Evolutionary conservation across 2,888 invertebrate species (phyloP).

Genomic region (Herminia tarsipennalis): DNA sequence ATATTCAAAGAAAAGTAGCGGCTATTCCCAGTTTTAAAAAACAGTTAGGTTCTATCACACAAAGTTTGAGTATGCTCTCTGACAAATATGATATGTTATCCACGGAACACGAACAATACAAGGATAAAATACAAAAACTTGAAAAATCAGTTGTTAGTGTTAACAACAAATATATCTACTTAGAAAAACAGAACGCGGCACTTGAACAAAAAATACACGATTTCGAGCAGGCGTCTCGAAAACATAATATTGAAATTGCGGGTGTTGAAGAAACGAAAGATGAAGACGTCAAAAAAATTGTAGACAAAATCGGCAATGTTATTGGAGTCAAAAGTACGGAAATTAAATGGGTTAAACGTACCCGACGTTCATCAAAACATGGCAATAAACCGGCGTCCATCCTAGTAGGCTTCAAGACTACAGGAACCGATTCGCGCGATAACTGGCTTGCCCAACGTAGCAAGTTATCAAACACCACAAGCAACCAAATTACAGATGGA

Average conservation of each 20-base stretch:
- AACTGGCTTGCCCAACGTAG: slow-evolving; percentile 4
- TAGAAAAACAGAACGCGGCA: slow-evolving; percentile 1
- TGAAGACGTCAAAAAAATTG: slow-evolving; percentile 2
- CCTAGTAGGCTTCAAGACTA: slow-evolving; percentile 9
- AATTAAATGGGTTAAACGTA: slow-evolving; percentile 6
- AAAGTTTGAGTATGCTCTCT: no score
- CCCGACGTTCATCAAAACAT: no score
- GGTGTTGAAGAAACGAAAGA: slow-evolving; percentile 3
- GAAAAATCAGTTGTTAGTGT: not conserved
- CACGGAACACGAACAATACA: not conserved
- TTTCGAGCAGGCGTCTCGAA: not conserved
- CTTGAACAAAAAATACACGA: slow-evolving; percentile 4
- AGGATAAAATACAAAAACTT: no score
- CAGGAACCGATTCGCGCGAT: slow-evolving; percentile 4
- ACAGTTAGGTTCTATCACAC: no score
- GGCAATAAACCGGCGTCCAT: slow-evolving; percentile 8
- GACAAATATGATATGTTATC: no score
- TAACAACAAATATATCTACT: slow-evolving; percentile 1
- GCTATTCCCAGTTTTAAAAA: no score
- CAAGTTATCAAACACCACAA: not conserved
- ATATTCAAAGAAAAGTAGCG: no score
- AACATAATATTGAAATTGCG: slow-evolving; percentile 6
- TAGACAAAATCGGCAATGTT: not conserved
- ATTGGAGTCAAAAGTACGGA: not conserved
- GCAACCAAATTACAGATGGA: slow-evolving; percentile 6